Evolutionary conservation across 2,888 invertebrate species (phyloP), one percentile per base, ranked within the genome.

Genomic region (Scaptomyza flava): DNA sequence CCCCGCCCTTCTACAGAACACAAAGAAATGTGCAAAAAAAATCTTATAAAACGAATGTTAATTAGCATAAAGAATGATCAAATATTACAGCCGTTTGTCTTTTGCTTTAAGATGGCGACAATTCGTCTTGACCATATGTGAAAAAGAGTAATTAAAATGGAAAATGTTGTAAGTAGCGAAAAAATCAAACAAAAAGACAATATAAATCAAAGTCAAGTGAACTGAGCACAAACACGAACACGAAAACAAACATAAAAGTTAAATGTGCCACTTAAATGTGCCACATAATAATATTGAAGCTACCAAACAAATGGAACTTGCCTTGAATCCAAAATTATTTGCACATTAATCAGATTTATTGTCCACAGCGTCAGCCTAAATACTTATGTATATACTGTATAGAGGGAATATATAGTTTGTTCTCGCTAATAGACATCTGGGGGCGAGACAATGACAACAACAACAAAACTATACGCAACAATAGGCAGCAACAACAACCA

Each of bases 181-280:
- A 53, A 53, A 9, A 6, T 11, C 17, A 34, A 62, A 43, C 50
- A 63, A 47, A 57, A 53, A 43, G 42, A 56, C 9, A 3, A 64
- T 27, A 84, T 86, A 85, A 85, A 85, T 85, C 84, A 85, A 83
- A 77, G 82, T 83, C 82, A 85, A 81, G 64, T 64, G 66, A 68
- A 74, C 23, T 1, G 1, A 23, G 2, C 27, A 27, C 48, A 46
- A 75, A 79, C 17, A n/a, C 38, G 14, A 48, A 46, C 38, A 36
- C 17, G 6, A 48, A 30, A 6, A 46, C 12, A 12, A 17, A 79
- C 63, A 72, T 68, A 73, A 79, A 78, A 78, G 58, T 75, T 66
- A 79, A 77, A 79, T 79, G 72, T 72, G 72, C 71, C 62, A 72
- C 72, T 71, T 68, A 78, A 78, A 78, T 66, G 76, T 72, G 72